Conservation (phyloP, 2,888 invertebrate species). For the Plagodis dolabraria region DNA sequence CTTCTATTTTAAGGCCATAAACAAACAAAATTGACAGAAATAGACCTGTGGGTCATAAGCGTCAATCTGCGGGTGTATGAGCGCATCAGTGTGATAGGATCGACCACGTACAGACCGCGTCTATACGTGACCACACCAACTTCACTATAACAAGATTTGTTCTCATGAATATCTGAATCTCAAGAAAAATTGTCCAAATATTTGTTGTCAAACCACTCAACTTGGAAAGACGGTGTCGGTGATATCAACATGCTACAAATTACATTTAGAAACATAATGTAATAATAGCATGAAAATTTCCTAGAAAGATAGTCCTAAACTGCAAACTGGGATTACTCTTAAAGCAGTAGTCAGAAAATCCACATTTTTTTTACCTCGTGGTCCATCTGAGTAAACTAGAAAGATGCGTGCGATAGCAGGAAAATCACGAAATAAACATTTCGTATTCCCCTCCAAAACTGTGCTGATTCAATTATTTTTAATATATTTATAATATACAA, state of each 20-base stretch:
- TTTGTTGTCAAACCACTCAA: not conserved
- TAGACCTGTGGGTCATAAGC: conserved; percentile 45
- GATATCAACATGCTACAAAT: too few relatives aligned
- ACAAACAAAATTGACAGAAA: conserved; percentile 27
- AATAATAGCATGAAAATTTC: too few relatives aligned
- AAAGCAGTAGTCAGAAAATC: too few relatives aligned
- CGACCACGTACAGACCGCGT: conserved; percentile 55
- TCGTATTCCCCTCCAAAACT: too few relatives aligned
- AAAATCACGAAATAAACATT: too few relatives aligned
- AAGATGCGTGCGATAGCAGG: not conserved
- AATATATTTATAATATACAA: too few relatives aligned
- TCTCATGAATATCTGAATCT: conserved; percentile 68
- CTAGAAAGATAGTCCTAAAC: too few relatives aligned
- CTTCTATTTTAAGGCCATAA: conserved; percentile 25
- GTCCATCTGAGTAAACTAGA: not conserved
- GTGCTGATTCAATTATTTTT: too few relatives aligned
- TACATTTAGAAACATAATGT: too few relatives aligned
- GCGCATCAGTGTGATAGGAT: conserved; percentile 55
- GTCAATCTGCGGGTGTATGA: conserved; percentile 46
- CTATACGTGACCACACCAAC: conserved; percentile 71
- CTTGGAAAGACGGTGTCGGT: too few relatives aligned
- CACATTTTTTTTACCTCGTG: not conserved
- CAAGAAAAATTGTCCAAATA: conserved; percentile 24
- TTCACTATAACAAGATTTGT: conserved; percentile 75
- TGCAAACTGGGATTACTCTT: too few relatives aligned